Base-by-base conservation (phyloP, 30 jellyfish, hydroid and myxozoan genomes). In the Nemopilema nomurai region DNA sequence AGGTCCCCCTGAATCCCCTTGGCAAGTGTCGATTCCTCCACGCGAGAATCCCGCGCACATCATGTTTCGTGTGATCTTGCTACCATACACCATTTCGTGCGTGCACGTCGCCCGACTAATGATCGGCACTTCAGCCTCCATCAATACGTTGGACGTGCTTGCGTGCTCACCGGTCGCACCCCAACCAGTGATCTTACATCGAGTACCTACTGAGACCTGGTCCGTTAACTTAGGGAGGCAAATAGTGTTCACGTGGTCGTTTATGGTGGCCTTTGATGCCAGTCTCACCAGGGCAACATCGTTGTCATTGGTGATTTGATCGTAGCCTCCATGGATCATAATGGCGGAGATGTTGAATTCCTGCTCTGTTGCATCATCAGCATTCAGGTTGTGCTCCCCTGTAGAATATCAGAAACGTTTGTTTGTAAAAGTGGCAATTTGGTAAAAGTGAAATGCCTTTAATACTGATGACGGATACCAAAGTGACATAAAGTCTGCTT, bases 1-100 rank as follows among this genome's bases (percentile, higher is more conserved):
- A 17, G 98, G 98, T 62, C 98, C 98, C 31, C 98, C 98, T 24
- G 98, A 92, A 57, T 92, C 98, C 6, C 98, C 98, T 66, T 87
- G 96, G 69, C 91, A 78, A 0, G 91, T 78, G 83, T 87, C 90
- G 67, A 79, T 87, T 3, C 96, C 95, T 16, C 95, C 98, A 30
- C 93, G 91, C 20, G 90, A 30, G 65, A 75, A 92, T 20, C 98
- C 98, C 16, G 97, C 98, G 49, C 98, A 92, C 90, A 92, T 87
- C 98, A 92, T 92, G 80, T 92, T 92, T 27, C 67, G 28, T 27
- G 98, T 92, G 32, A 92, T 80, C 33, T 78, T 87, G 31, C 72
- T 78, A 25, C 90, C 90, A 65, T 92, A 92, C n/a, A 94, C 88
- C 65, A 49, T 75, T 29, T 69, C 82, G 41, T 81, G 93, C 24